A percentile compares a stretch with the other conserved stretches of the same genome.
phyloP scores from a whole-genome alignment of 2,113 vertebrate genomes.

The Salvelinus fontinalis region DNA sequence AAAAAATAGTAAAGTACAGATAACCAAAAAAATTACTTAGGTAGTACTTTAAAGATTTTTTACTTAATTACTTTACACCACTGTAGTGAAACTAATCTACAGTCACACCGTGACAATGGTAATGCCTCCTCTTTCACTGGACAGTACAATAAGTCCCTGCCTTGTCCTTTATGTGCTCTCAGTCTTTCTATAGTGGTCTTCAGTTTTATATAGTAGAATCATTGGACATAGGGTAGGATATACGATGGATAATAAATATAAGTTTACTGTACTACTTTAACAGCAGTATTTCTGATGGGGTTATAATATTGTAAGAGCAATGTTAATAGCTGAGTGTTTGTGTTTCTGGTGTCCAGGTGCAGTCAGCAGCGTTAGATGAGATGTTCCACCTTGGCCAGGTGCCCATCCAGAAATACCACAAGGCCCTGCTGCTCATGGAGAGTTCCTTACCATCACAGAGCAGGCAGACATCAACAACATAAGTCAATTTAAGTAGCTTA shows the following conservation, averaged over 20 bases:
- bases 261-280: no score
- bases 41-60: no score
- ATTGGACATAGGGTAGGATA: no score
- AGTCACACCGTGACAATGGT: slow-evolving; percentile 91
- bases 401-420: slow-evolving; percentile 87
- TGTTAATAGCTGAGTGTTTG: not conserved
- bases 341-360: slow-evolving; percentile 75
- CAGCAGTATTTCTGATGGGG: no score
- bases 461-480: slow-evolving; percentile 84
- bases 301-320: not conserved
- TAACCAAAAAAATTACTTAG: no score
- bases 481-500: slow-evolving; percentile 80
- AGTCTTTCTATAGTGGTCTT: not conserved
- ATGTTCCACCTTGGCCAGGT: slow-evolving; percentile 88
- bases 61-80: slow-evolving; percentile 64
- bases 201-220: no score
- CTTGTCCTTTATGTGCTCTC: not conserved
- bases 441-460: slow-evolving; percentile 81
- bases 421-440: slow-evolving; percentile 91
- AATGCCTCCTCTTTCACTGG: slow-evolving; percentile 23
- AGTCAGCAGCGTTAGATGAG: slow-evolving; percentile 90
- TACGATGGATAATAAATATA: no score
- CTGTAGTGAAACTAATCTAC: slow-evolving; percentile 92
- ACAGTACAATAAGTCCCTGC: no score
- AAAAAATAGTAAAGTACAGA: no score